A percentile compares a stretch with the other conserved stretches of the same genome.
phyloP scores from a whole-genome alignment of 2,888 invertebrate genomes.

The Gymnocheta viridis region DNA sequence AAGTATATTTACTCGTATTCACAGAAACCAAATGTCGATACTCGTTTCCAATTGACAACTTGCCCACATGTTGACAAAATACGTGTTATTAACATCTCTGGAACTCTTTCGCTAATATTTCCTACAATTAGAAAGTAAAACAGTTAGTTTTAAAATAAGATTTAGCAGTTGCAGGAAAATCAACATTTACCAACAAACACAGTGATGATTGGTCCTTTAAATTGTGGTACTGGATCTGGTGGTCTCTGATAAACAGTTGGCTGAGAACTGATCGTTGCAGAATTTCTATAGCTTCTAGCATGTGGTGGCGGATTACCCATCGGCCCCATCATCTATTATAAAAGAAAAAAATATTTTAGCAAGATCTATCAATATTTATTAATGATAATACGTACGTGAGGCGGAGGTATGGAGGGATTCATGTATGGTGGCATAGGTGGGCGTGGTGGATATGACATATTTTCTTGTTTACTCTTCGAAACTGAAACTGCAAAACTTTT shows the following conservation, averaged over 20 bases:
- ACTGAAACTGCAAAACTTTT: conserved; percentile 17
- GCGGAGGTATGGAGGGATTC: conserved; percentile 88
- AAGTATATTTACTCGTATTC: conserved; percentile 90
- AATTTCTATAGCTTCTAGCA: conserved; percentile 81
- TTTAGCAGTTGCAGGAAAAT: not conserved
- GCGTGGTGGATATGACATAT: conserved; percentile 96
- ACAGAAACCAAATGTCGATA: conserved; percentile 98
- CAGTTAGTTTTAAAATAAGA: not conserved
- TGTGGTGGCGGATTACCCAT: conserved; percentile 82
- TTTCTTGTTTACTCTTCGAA: conserved; percentile 27
- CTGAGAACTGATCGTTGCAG: conserved; percentile 82
- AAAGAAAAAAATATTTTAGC: conserved; percentile 16
- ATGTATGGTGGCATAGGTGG: conserved; percentile 89
- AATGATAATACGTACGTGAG: conserved; percentile 78
- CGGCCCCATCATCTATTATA: conserved; percentile 83
- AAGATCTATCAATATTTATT: not conserved
- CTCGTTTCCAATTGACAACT: conserved; percentile 98
- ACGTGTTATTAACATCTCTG: conserved; percentile 96
- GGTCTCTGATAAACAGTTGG: conserved; percentile 81
- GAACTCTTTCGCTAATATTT: conserved; percentile 96
- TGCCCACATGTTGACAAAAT: conserved; percentile 96
- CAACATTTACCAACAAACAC: conserved; percentile 93
- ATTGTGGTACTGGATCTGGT: conserved; percentile 79
- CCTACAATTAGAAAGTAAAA: conserved; percentile 79
- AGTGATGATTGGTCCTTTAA: conserved; percentile 94